These are phyloP conservation scores for Hemibagrus guttatus DNA, from an alignment of 2,797 vertebrate genomes.

Conservation along the genomic window DNA sequence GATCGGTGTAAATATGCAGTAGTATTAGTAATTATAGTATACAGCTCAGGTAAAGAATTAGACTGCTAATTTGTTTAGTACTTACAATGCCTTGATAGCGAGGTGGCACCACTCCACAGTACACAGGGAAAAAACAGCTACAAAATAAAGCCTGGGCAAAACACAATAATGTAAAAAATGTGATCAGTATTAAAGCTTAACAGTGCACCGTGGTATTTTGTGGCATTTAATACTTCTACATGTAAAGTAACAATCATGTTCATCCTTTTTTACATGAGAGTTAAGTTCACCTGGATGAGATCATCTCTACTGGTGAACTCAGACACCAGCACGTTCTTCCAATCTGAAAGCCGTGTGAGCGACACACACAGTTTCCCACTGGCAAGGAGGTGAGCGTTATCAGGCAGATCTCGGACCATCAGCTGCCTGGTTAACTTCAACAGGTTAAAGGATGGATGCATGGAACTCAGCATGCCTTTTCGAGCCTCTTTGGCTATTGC, in stretches of 20 bases:
- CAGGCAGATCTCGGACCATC: conserved; percentile 74
- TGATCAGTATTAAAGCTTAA: background rate
- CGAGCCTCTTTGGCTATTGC: conserved; percentile 72
- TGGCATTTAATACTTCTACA: too few relatives aligned
- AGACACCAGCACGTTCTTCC: conserved; percentile 84
- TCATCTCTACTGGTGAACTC: conserved; percentile 86
- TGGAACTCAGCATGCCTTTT: conserved; percentile 74
- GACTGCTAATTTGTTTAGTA: conserved; percentile 38
- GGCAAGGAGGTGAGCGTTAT: conserved; percentile 76
- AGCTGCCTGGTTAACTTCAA: conserved; percentile 68
- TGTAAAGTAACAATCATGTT: background rate
- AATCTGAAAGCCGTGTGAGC: conserved; percentile 83
- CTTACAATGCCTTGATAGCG: conserved; percentile 88
- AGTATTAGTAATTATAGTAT: background rate
- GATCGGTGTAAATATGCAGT: background rate
- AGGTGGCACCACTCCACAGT: conserved; percentile 86
- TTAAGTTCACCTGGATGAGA: conserved; percentile 80
- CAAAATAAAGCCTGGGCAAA: conserved; percentile 82
- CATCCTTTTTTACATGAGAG: background rate
- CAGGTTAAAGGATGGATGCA: conserved; percentile 83
- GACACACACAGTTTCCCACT: conserved; percentile 82
- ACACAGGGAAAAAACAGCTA: conserved; percentile 86
- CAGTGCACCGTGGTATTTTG: background rate
- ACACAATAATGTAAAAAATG: background rate
- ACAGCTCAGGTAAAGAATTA: background rate